Evolutionary conservation across 2,888 invertebrate species (phyloP).

Genomic region (Mythimna lalbum): DNA sequence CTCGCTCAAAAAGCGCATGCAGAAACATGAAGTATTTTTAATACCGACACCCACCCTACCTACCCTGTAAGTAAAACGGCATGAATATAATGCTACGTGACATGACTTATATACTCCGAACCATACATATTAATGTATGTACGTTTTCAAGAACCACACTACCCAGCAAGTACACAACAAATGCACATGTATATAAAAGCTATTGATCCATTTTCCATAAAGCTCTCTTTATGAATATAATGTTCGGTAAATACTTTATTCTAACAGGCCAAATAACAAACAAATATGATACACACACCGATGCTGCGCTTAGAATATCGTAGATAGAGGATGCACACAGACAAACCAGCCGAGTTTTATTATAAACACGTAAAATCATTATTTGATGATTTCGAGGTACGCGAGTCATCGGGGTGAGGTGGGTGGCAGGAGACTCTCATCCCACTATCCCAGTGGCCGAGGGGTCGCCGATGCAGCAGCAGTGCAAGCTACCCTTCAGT

Average conservation of each 20-base stretch:
- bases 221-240: conserved; percentile 78
- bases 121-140: conserved; percentile 47
- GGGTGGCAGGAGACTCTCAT: conserved; percentile 75
- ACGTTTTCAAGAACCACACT: conserved; percentile 54
- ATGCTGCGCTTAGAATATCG: conserved; percentile 64
- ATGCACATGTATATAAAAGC: conserved; percentile 54
- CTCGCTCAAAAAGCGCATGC: not conserved
- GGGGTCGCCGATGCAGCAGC: conserved; percentile 82
- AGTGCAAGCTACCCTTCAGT: conserved; percentile 86
- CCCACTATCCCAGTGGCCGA: conserved; percentile 76
- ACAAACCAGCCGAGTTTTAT: conserved; percentile 79
- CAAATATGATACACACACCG: conserved; percentile 62
- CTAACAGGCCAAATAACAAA: conserved; percentile 75
- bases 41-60: conserved; percentile 24
- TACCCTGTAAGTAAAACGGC: conserved; percentile 33
- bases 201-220: conserved; percentile 79
- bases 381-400: conserved; percentile 89
- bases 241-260: conserved; percentile 81
- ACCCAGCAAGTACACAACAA: conserved; percentile 37
- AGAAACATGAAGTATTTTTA: conserved; percentile 15
- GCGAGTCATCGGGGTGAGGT: conserved; percentile 84
- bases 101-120: conserved; percentile 37
- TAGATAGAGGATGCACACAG: conserved; percentile 59
- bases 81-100: conserved; percentile 47
- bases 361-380: conserved; percentile 89